Percentiles rank a stretch among this genome's conserved stretches.
These are phyloP conservation scores for Lamproptera curius DNA, from an alignment of 2,888 invertebrate species.

Conservation along the genomic window DNA sequence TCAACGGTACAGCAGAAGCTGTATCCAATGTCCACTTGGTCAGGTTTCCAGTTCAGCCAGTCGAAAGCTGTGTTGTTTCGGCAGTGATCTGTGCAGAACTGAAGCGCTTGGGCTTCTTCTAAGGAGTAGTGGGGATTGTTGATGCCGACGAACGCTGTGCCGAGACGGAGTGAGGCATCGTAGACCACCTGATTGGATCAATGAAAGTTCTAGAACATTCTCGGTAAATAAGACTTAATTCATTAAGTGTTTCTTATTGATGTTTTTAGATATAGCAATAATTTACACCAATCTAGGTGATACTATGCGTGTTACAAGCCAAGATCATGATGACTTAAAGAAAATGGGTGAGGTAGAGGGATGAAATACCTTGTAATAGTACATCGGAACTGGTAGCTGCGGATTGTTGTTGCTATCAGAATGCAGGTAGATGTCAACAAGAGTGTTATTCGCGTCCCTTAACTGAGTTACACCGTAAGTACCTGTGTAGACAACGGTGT, in stretches of 20 bases:
- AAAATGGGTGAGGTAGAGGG: too few species aligned
- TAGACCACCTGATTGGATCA: constrained; percentile 75
- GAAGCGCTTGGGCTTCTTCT: constrained; percentile 50
- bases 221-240: too few species aligned
- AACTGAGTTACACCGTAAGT: constrained; percentile 78
- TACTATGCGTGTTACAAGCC: too few species aligned
- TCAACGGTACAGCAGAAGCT: constrained; percentile 80
- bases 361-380: constrained; percentile 55
- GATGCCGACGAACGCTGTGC: constrained; percentile 79
- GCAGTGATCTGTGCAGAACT: constrained; percentile 73
- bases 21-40: constrained; percentile 73
- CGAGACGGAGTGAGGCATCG: constrained; percentile 64
- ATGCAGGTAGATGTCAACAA: constrained; percentile 60
- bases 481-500: constrained; percentile 77
- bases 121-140: constrained; percentile 79
- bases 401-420: constrained; percentile 47
- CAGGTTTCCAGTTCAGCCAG: constrained; percentile 79
- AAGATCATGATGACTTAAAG: too few species aligned
- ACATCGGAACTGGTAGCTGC: constrained; percentile 58
- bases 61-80: constrained; percentile 76
- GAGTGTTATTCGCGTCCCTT: constrained; percentile 58
- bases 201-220: constrained; percentile 9
- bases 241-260: too few species aligned
- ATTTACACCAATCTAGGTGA: too few species aligned
- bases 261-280: too few species aligned